phyloP scores from a whole-genome alignment of 2,113 vertebrate genomes.

The Myxocyprinus asiaticus region DNA sequence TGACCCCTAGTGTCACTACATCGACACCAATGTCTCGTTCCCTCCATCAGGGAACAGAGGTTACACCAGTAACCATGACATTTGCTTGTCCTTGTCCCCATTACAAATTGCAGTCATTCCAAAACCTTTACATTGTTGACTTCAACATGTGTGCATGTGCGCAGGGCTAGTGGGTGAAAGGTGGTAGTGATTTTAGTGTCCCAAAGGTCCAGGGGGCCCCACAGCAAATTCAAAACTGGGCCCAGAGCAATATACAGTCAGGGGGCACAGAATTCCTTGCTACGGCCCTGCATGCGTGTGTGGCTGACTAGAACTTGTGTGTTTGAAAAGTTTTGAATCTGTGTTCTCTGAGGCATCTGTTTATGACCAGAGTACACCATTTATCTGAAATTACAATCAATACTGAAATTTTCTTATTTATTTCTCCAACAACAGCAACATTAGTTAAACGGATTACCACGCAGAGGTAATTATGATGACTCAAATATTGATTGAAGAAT shows the following conservation, averaged over 20 bases:
- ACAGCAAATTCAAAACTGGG: no score
- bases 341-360: background rate
- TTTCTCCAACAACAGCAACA: constrained; percentile 16
- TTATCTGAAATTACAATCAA: constrained; percentile 6
- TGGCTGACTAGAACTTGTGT: background rate
- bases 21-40: no score
- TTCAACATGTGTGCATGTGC: background rate
- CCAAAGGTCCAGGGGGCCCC: no score
- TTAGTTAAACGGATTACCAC: constrained; percentile 39
- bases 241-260: no score
- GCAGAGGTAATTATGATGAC: constrained; percentile 25
- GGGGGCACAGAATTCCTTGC: no score
- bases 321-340: constrained; percentile 1
- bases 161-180: no score
- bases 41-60: no score
- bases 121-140: background rate
- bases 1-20: no score
- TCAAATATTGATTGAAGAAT: constrained; percentile 17
- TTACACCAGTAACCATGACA: no score
- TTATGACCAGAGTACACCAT: background rate
- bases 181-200: no score
- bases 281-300: background rate
- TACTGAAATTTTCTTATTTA: constrained; percentile 36
- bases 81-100: background rate
- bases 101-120: background rate